Base-by-base conservation (phyloP, 1,140 invertebrate species). In the Asbolus verrucosus region DNA sequence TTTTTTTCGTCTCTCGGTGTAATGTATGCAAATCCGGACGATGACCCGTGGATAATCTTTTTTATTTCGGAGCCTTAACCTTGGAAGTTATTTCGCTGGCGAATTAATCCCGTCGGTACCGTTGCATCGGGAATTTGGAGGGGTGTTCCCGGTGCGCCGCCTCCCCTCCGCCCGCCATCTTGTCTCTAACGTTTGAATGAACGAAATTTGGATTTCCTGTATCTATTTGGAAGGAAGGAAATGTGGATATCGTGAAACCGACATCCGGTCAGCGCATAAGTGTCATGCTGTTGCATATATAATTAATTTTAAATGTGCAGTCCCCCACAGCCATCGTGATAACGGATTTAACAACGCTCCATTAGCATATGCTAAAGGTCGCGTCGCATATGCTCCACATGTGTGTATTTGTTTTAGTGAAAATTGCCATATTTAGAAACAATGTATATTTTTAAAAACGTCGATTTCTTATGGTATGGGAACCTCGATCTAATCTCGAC, bases 391-490 rank as follows among this genome's bases (percentile, higher is more conserved):
- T 54, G 46, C 14, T n/a, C 3, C 11, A 54, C 46, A 54, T 54
- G 46, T 54, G n/a, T n/a, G 46, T 54, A 24, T 54, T 54, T 54
- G 18, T 54, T 50, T n/a, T 14, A 36, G 46, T 24, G 21, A 54
- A 16, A 54, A 54, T 54, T 11, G 21, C 46, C 33, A 36, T 36
- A 3, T 36, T 36, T 36, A 36, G 33, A 11, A 36, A 36, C 6
- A 27, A 27, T n/a, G 33, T 4, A 6, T 36, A 2, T 36, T 6
- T n/a, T 6, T 36, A 2, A 36, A 5, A 11, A n/a, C n/a, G n/a
- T 36, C 11, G 33, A 36, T n/a, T 36, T 54, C 21, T 5, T n/a
- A n/a, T 6, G 46, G 46, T 24, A 54, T 54, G 21, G 46, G 21
- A 24, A 54, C 21, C 46, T 9, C 39, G 46, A 19, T 24, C 21